These are phyloP conservation scores for Acrocephalus kingi DNA, from an alignment of 2,113 vertebrate species.

Conservation along the genomic window DNA sequence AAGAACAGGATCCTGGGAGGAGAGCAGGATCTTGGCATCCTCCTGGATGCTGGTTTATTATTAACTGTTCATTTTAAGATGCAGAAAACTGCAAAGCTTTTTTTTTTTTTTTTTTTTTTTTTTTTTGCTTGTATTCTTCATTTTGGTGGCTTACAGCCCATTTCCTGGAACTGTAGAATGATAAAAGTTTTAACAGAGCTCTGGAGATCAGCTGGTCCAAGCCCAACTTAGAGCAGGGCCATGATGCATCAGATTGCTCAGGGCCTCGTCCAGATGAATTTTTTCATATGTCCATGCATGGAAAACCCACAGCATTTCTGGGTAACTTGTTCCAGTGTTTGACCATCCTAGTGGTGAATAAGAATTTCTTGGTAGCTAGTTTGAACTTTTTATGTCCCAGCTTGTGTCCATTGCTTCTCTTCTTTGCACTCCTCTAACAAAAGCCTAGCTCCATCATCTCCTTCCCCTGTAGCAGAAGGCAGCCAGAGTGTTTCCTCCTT, in stretches of 20 bases:
- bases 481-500: not conserved
- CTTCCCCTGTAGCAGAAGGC: not conserved
- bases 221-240: not conserved
- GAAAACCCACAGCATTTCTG: not conserved
- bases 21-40: not conserved
- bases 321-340: not conserved
- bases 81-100: not conserved
- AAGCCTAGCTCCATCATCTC: not conserved
- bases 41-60: not conserved
- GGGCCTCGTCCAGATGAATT: not conserved
- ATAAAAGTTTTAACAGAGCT: not conserved
- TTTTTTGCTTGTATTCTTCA: not conserved
- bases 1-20: not conserved
- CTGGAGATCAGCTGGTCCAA: not conserved
- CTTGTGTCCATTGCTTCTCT: not conserved
- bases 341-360: not conserved
- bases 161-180: not conserved
- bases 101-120: not conserved
- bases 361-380: not conserved
- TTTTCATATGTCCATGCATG: not conserved
- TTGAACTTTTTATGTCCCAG: not conserved
- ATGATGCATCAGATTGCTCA: not conserved
- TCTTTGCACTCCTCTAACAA: fast-evolving
- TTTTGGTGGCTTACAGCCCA: not conserved
- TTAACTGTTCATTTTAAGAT: not conserved